Conservation (phyloP, 2,888 invertebrate genomes). For the Caenorhabditis sinica region DNA sequence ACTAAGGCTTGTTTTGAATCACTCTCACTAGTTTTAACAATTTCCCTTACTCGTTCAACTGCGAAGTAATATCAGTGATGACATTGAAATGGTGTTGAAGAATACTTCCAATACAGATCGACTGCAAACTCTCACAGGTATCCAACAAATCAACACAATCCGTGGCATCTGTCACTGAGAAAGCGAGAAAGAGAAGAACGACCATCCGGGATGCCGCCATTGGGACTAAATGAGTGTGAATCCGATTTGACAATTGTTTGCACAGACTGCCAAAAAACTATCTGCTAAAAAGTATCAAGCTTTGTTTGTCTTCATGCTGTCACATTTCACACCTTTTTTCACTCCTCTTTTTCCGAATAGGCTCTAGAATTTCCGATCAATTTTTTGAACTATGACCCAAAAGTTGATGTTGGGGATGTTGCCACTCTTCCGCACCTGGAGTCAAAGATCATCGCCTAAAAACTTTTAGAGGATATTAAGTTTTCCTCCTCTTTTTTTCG, state of each 20-base stretch:
- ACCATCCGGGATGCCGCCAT: slow-evolving; percentile 44
- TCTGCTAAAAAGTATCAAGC: slow-evolving; percentile 17
- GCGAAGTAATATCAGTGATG: slow-evolving; percentile 38
- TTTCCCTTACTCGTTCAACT: slow-evolving; percentile 59
- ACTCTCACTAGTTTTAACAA: neutral
- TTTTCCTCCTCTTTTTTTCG: slow-evolving; percentile 3
- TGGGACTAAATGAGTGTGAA: slow-evolving; percentile 46
- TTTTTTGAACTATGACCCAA: slow-evolving; percentile 19
- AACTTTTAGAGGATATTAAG: slow-evolving; percentile 1
- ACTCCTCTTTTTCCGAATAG: neutral
- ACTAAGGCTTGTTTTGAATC: no score
- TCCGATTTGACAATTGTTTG: slow-evolving; percentile 34
- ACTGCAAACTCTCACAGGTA: slow-evolving; percentile 51
- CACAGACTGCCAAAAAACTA: slow-evolving; percentile 42
- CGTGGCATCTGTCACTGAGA: neutral
- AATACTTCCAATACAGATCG: slow-evolving; percentile 67
- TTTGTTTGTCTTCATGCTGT: slow-evolving; percentile 23
- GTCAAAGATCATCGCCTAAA: slow-evolving; percentile 26
- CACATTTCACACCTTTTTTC: slow-evolving; percentile 40
- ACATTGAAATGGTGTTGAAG: slow-evolving; percentile 60
- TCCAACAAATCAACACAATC: slow-evolving; percentile 61
- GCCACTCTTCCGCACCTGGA: neutral
- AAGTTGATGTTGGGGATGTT: no score
- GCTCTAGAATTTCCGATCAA: slow-evolving; percentile 10
- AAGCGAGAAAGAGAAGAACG: slow-evolving; percentile 20